Evolutionary conservation across 2,797 vertebrate species (phyloP), one percentile per base, ranked within the genome.

Genomic region (Periparus ater): DNA sequence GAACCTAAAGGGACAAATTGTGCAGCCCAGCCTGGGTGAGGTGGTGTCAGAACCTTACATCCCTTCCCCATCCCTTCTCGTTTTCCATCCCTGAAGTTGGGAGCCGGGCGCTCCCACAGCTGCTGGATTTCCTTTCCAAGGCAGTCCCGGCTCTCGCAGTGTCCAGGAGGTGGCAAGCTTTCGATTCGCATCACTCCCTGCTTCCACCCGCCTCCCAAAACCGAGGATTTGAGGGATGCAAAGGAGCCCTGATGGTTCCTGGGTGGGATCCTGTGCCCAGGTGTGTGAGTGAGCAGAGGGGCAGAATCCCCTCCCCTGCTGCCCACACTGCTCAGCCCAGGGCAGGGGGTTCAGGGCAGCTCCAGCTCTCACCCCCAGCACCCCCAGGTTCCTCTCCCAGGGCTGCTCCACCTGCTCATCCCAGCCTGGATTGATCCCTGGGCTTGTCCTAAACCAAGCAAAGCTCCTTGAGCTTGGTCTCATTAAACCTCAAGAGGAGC

Each of bases 81-180:
- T 29, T 53, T 45, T 42, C 22, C 16, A 11, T 25, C n/a, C 40
- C 55, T 55, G 4, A 17, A 15, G 7, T 13, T 45, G 1, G 0
- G 14, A 5, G 9, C 23, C 26, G 10, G 34, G 16, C 60, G 6
- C 44, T 76, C 26, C 22, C 17, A 0, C 5, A 11, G 4, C 26
- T n/a, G 9, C 51, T 17, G 23, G 23, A 13, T 30, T 17, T 30
- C 11, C 20, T 7, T 20, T 73, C 53, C 16, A 23, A 4, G 51
- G 22, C 51, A 65, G 63, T n/a, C 65, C 32, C 84, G 36, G 48
- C 86, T 5, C 89, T 70, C n/a, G 10, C 70, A 7, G 7, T 27
- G 77, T 40, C 96, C 96, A 3, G 91, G 53, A 96, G 96, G 80
- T 94, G 96, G 94, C 96, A 88, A 81, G 77, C 96, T 84, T 78